These are phyloP conservation scores for Geophilus truncorum DNA, from an alignment of 2,888 invertebrate genomes.

Conservation along the genomic window DNA sequence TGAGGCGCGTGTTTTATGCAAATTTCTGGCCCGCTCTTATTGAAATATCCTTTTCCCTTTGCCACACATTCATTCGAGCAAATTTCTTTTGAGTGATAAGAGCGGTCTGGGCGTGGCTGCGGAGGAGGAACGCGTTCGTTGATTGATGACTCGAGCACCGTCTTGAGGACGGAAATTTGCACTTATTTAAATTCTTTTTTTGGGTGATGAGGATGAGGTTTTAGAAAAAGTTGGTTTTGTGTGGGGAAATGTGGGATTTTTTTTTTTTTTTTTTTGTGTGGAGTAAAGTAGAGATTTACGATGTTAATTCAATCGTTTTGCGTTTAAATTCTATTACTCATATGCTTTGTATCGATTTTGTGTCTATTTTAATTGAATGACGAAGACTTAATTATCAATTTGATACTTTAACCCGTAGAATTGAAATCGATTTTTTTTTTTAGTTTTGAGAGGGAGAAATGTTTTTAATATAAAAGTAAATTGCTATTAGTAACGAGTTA, in stretches of 20 bases:
- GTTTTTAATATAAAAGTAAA: no score
- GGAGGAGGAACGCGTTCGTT: background rate
- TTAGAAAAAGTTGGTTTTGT: background rate
- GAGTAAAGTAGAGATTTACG: background rate
- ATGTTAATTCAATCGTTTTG: no score
- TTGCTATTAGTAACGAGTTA: no score
- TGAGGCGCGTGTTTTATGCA: conserved; percentile 20
- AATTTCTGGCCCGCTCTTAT: background rate
- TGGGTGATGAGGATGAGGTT: background rate
- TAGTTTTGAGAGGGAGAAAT: no score
- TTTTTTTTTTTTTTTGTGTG: background rate
- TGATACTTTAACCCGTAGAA: no score
- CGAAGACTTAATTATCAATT: no score
- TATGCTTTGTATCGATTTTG: no score
- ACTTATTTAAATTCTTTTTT: background rate
- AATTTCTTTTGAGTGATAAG: conserved; percentile 12
- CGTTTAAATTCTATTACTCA: no score
- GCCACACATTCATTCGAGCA: background rate
- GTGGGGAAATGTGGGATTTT: background rate
- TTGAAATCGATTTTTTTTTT: no score
- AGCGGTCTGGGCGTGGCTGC: background rate
- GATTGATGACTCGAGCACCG: background rate
- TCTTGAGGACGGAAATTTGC: background rate
- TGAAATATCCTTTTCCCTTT: background rate
- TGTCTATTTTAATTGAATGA: no score